Conservation (phyloP, 2,113 vertebrate species). For the Chrysochloris asiatica region DNA sequence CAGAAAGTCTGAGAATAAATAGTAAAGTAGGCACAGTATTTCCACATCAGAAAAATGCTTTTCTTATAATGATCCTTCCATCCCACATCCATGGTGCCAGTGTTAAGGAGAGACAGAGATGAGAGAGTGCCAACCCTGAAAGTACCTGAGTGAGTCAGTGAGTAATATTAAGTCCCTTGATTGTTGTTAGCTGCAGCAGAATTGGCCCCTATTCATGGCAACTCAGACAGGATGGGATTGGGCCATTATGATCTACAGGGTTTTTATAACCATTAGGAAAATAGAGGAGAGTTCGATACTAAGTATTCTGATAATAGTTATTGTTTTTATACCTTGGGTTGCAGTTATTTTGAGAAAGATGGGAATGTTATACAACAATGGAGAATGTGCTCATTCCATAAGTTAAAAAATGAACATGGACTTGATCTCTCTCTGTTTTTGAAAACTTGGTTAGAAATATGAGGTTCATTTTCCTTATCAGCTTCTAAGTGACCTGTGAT, state of each 20-base stretch:
- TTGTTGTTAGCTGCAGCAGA: background rate
- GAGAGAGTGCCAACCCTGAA: background rate
- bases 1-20: background rate
- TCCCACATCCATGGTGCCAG: background rate
- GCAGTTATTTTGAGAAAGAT: background rate
- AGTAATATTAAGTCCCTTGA: background rate
- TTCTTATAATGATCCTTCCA: background rate
- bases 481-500: slow-evolving; percentile 51
- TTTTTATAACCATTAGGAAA: background rate
- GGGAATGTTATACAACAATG: background rate
- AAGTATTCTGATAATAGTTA: background rate
- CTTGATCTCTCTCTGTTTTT: background rate
- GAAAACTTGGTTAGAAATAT: background rate
- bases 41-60: background rate
- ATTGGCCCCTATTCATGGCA: background rate
- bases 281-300: background rate
- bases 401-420: background rate
- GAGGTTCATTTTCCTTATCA: slow-evolving; percentile 24
- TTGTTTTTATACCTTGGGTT: background rate
- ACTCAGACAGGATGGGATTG: background rate
- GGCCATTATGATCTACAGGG: background rate
- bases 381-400: background rate
- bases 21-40: background rate
- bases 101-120: background rate
- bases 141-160: background rate